Evolutionary conservation across 2,888 invertebrate genomes (phyloP).

Genomic region (Drosophila ustulata): DNA sequence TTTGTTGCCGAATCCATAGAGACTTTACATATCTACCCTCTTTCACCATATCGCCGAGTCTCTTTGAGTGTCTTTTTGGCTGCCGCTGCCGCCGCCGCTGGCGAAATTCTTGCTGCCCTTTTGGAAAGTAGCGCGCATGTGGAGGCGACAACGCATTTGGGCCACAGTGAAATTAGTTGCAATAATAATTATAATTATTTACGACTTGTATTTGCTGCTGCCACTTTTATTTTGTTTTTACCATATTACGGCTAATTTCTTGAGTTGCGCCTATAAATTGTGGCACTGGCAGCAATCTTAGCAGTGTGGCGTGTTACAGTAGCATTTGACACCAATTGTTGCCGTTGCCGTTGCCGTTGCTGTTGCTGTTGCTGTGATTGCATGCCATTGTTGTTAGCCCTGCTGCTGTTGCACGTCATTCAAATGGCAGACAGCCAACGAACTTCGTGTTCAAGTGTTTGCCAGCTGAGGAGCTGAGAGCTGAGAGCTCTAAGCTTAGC

Average conservation of each 20-base stretch:
- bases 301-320: conserved; percentile 61
- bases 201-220: conserved; percentile 1
- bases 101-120: conserved; percentile 29
- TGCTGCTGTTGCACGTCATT: conserved; percentile 75
- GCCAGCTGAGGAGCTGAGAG: conserved; percentile 34
- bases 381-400: conserved; percentile 64
- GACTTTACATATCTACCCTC: conserved; percentile 12
- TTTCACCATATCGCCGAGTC: conserved; percentile 7
- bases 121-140: conserved; percentile 38
- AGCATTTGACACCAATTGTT: conserved; percentile 81
- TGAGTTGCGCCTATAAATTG: conserved; percentile 55
- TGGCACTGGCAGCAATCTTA: conserved; percentile 36
- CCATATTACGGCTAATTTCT: conserved; percentile 56
- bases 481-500: conserved; percentile 9
- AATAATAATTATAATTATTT: conserved; percentile 34
- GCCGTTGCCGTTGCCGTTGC: conserved; percentile 9
- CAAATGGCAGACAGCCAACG: conserved; percentile 81
- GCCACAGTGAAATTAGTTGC: conserved; percentile 68
- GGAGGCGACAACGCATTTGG: conserved; percentile 39
- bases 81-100: conserved; percentile 7
- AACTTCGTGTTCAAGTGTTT: conserved; percentile 78
- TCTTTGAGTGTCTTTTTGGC: not conserved
- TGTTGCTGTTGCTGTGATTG: conserved; percentile 58
- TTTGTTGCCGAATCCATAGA: conserved; percentile 29
- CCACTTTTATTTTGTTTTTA: not conserved